phyloP scores from a whole-genome alignment of 1,140 invertebrate genomes.

The Lycorma delicatula region DNA sequence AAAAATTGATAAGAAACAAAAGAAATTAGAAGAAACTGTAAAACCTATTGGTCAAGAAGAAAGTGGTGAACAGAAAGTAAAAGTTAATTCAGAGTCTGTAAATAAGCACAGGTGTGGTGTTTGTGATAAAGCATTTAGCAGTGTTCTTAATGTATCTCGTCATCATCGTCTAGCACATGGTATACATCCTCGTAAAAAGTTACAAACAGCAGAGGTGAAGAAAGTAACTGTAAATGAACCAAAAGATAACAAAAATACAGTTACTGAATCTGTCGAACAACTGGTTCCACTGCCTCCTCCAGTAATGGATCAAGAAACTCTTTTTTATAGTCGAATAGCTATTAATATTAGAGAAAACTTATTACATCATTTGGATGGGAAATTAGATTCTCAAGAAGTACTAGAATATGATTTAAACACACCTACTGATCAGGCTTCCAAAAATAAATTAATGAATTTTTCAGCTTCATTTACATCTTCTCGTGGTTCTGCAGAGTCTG shows the following conservation, averaged over 20 bases:
- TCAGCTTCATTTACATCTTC: constrained; percentile 14
- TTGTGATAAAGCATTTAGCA: constrained; percentile 15
- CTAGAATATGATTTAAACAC: constrained; percentile 14
- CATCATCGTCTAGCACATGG: constrained; percentile 13
- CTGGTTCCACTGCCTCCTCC: background rate
- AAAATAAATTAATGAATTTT: constrained; percentile 18
- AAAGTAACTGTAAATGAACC: background rate
- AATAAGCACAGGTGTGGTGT: constrained; percentile 10
- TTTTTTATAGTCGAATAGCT: constrained; percentile 49
- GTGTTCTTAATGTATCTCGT: constrained; percentile 8
- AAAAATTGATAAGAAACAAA: background rate
- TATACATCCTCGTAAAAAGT: constrained; percentile 11
- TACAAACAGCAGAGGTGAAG: background rate
- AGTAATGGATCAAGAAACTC: constrained; percentile 17
- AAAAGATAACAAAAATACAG: background rate
- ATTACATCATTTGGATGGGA: constrained; percentile 52
- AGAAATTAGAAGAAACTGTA: background rate
- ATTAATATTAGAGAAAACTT: constrained; percentile 56
- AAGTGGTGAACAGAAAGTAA: background rate
- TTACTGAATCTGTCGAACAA: background rate
- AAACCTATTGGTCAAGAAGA: background rate
- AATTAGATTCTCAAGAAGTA: constrained; percentile 27
- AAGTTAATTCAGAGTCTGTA: background rate
- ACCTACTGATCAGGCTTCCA: background rate
- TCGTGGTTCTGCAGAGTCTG: constrained; percentile 28